Evolutionary conservation across 2,113 vertebrate species (phyloP).

Genomic region (Raja brachyura): DNA sequence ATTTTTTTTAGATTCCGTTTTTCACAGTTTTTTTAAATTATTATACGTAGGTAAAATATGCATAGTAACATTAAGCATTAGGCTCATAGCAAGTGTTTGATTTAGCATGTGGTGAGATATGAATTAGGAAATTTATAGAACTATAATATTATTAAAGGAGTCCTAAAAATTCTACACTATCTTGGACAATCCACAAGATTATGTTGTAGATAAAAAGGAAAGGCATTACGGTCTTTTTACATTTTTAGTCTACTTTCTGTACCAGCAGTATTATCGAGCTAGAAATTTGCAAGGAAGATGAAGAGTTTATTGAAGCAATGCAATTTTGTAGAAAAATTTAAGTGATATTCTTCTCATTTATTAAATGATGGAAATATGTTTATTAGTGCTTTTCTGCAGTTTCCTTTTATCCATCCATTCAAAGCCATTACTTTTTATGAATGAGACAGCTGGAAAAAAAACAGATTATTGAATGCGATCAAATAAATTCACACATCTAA

Average conservation of each 20-base stretch:
- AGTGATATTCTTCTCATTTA: not conserved
- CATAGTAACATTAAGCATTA: not conserved
- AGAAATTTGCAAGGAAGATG: not conserved
- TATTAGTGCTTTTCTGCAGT: not conserved
- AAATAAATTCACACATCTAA: not conserved
- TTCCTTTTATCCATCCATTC: not conserved
- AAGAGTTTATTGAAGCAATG: not conserved
- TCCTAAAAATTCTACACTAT: not conserved
- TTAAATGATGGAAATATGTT: too few relatives aligned
- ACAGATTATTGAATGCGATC: not conserved
- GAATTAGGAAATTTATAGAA: constrained; percentile 1
- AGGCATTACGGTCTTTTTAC: not conserved
- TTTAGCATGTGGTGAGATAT: not conserved
- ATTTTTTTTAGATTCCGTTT: not conserved
- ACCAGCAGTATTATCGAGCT: not conserved
- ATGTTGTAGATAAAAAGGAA: not conserved
- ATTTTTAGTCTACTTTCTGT: not conserved
- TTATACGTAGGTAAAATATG: not conserved
- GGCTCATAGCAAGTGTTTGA: not conserved
- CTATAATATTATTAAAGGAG: not conserved
- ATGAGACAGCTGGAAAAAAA: not conserved
- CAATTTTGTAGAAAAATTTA: not conserved
- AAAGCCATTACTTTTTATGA: not conserved
- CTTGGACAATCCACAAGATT: not conserved
- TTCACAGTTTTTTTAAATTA: not conserved